Conservation (phyloP, 2,888 invertebrate genomes). For the Allophyes oxyacanthae region DNA sequence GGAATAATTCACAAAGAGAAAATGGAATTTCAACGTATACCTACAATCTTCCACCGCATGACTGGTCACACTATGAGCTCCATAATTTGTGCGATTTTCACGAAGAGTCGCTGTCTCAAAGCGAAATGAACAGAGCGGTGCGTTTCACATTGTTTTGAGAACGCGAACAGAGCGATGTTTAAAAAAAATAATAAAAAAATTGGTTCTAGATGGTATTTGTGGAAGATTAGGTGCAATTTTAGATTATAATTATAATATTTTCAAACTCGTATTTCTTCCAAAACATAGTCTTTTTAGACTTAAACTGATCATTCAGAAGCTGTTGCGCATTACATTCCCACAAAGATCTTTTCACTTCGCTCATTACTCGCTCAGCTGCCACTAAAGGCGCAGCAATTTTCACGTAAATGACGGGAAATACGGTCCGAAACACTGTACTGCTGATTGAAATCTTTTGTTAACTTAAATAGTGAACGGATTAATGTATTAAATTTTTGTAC, state of each 20-base stretch:
- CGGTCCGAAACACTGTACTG: slow-evolving; percentile 48
- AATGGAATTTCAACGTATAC: slow-evolving; percentile 51
- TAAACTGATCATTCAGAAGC: no score
- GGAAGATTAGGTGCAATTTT: no score
- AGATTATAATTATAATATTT: no score
- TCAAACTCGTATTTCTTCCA: no score
- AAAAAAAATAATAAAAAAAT: background rate
- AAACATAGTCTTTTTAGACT: no score
- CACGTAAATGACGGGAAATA: slow-evolving; percentile 59
- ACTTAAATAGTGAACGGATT: slow-evolving; percentile 49
- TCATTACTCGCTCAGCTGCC: slow-evolving; percentile 42
- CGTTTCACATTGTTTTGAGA: background rate
- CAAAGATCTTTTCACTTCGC: slow-evolving; percentile 3
- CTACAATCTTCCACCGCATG: slow-evolving; percentile 66
- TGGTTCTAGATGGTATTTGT: no score
- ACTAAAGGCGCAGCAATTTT: slow-evolving; percentile 22
- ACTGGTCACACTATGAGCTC: slow-evolving; percentile 66
- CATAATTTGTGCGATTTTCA: slow-evolving; percentile 65
- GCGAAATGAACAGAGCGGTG: slow-evolving; percentile 11
- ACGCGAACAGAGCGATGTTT: no score
- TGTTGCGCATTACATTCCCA: background rate
- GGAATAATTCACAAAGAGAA: slow-evolving; percentile 52
- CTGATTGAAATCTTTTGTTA: slow-evolving; percentile 64
- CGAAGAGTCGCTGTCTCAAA: slow-evolving; percentile 10
- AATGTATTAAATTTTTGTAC: slow-evolving; percentile 40